Percentiles rank a stretch among this genome's conserved stretches.
Conservation (phyloP, 2,888 invertebrate species). For the Xestoiulus laeticollis region DNA sequence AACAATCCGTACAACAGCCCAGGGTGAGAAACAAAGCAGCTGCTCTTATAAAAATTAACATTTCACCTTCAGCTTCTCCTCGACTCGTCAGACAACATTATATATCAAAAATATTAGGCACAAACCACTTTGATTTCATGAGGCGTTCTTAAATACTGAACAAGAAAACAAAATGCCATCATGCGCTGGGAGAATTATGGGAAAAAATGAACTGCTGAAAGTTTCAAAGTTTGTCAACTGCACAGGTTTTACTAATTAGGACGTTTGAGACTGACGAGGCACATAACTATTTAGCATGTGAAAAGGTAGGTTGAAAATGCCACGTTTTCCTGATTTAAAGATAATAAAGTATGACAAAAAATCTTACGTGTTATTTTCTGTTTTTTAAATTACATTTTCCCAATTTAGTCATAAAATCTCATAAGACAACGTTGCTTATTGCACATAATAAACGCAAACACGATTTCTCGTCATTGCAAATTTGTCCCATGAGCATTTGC, state of each 20-base stretch:
- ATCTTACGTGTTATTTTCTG: too few species aligned
- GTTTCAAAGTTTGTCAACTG: not conserved
- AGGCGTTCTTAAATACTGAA: not conserved
- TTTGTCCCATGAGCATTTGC: too few species aligned
- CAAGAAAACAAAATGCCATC: not conserved
- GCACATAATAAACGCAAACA: too few species aligned
- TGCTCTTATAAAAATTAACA: constrained; percentile 1
- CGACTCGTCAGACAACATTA: constrained; percentile 19
- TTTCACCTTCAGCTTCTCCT: not conserved
- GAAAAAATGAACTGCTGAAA: not conserved
- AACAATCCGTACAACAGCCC: constrained; percentile 7
- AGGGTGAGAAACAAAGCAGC: constrained; percentile 2
- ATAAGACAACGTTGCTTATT: too few species aligned
- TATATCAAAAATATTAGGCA: not conserved
- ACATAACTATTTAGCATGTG: not conserved
- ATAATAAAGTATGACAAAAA: not conserved
- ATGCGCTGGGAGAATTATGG: not conserved
- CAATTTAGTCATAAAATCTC: too few species aligned
- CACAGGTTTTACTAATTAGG: not conserved
- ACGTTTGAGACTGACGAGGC: not conserved
- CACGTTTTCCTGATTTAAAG: not conserved
- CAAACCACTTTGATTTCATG: not conserved
- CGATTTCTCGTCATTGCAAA: too few species aligned
- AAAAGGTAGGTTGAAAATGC: not conserved
- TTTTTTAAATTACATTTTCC: not conserved